A percentile compares a stretch with the other conserved stretches of the same genome.
These are phyloP conservation scores for Ceyx erithaca DNA, from an alignment of 2,797 vertebrate species.

Conservation along the genomic window DNA sequence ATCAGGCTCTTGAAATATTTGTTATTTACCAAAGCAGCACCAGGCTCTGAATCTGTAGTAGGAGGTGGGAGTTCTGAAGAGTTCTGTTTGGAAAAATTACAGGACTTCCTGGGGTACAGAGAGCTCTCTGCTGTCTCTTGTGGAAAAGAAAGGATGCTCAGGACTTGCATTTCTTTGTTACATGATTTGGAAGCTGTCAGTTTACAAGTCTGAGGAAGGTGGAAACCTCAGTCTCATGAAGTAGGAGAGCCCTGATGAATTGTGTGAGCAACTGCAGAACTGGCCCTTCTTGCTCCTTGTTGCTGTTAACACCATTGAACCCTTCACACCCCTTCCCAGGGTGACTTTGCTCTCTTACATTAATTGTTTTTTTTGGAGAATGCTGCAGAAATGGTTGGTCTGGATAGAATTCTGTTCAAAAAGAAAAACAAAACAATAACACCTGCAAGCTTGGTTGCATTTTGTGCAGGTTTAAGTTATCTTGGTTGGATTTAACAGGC, in stretches of 20 bases:
- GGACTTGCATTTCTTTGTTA: not conserved
- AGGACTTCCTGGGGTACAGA: not conserved
- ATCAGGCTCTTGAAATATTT: not conserved
- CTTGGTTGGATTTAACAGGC: not conserved
- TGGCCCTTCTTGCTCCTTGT: not conserved
- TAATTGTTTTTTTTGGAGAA: not conserved
- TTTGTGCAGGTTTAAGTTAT: not conserved
- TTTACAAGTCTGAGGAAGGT: not conserved
- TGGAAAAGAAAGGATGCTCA: not conserved
- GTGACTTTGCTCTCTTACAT: not conserved
- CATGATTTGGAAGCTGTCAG: not conserved
- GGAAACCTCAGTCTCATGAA: not conserved
- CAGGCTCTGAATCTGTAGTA: no score
- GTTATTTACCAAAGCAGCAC: not conserved
- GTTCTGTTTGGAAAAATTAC: not conserved
- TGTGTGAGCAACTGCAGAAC: not conserved
- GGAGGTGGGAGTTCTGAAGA: not conserved
- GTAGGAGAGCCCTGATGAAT: not conserved
- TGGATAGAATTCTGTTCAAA: not conserved
- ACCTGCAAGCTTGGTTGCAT: not conserved
- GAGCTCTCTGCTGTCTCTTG: not conserved
- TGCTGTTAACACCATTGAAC: accelerated
- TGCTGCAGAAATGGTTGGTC: not conserved
- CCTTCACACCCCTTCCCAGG: not conserved
- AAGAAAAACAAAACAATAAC: no score